Percentiles rank a stretch among this genome's conserved stretches.
phyloP scores from a whole-genome alignment of 2,888 invertebrate genomes.

The Asteroscopus sphinx region DNA sequence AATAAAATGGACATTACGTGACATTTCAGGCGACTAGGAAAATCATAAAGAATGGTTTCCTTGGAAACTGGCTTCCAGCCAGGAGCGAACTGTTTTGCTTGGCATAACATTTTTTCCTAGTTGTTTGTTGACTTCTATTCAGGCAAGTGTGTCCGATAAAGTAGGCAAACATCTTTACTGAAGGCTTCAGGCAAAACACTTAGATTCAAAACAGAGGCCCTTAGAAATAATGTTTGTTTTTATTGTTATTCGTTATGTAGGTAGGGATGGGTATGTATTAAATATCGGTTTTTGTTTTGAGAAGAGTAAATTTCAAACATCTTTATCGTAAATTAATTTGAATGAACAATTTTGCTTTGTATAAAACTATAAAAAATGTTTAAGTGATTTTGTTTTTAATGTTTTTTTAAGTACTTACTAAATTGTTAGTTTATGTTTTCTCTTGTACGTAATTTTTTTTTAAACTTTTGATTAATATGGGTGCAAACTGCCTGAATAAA shows the following conservation, averaged over 20 bases:
- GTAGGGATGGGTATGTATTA: slow-evolving; percentile 8
- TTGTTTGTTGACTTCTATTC: slow-evolving; percentile 42
- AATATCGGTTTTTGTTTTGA: too few relatives aligned
- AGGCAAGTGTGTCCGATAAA: slow-evolving; percentile 25
- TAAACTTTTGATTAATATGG: too few relatives aligned
- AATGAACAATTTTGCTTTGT: too few relatives aligned
- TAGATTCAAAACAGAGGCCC: slow-evolving; percentile 33
- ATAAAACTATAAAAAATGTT: too few relatives aligned
- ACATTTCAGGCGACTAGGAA: slow-evolving; percentile 26
- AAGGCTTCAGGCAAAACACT: slow-evolving; percentile 27
- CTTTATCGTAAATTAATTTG: too few relatives aligned
- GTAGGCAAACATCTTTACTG: slow-evolving; percentile 28
- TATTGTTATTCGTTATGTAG: slow-evolving; percentile 45
- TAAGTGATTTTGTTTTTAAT: too few relatives aligned
- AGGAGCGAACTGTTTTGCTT: slow-evolving; percentile 8
- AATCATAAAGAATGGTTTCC: slow-evolving; percentile 50
- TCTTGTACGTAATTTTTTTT: too few relatives aligned
- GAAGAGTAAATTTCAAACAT: too few relatives aligned
- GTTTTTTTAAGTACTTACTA: too few relatives aligned
- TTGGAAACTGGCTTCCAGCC: slow-evolving; percentile 39
- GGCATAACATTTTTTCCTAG: slow-evolving; percentile 27
- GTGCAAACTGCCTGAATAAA: too few relatives aligned
- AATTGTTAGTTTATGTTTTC: too few relatives aligned
- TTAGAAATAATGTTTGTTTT: slow-evolving; percentile 12
- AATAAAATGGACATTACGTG: slow-evolving; percentile 44